Conservation (phyloP, 1,140 invertebrate species). For the Lordiphosa stackelbergi region DNA sequence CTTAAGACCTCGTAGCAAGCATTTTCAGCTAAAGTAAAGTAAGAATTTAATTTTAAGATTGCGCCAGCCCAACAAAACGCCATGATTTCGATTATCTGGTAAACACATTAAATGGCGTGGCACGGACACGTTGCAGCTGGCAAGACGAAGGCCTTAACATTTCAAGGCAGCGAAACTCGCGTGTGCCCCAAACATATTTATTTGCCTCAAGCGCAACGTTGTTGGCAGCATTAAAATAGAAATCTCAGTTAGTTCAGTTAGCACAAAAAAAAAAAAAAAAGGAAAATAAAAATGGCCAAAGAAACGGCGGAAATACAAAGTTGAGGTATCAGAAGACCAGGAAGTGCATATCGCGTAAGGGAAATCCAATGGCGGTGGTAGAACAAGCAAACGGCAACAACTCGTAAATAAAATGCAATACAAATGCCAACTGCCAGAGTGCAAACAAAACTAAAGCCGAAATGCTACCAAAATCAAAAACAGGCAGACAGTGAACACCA, state of each 20-base stretch:
- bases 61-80: constrained; percentile 38
- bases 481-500: constrained; percentile 43
- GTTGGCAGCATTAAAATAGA: constrained; percentile 66
- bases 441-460: constrained; percentile 53
- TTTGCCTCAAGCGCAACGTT: constrained; percentile 51
- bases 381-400: constrained; percentile 22
- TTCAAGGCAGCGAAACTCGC: constrained; percentile 36
- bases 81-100: constrained; percentile 69
- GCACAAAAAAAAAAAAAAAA: constrained; percentile 4
- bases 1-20: constrained; percentile 8
- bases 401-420: constrained; percentile 72
- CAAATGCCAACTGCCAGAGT: constrained; percentile 53
- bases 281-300: constrained; percentile 41
- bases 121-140: constrained; percentile 34
- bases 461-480: constrained; percentile 53
- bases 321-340: constrained; percentile 71
- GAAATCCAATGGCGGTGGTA: constrained; percentile 37
- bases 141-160: constrained; percentile 19
- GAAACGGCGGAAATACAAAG: constrained; percentile 72
- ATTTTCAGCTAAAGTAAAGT: constrained; percentile 17
- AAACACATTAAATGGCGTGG: constrained; percentile 72
- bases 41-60: constrained; percentile 1
- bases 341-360: constrained; percentile 67
- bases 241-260: constrained; percentile 48
- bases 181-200: constrained; percentile 66